Evolutionary conservation across 2,888 invertebrate species (phyloP).

Genomic region (Chloromyia formosa): DNA sequence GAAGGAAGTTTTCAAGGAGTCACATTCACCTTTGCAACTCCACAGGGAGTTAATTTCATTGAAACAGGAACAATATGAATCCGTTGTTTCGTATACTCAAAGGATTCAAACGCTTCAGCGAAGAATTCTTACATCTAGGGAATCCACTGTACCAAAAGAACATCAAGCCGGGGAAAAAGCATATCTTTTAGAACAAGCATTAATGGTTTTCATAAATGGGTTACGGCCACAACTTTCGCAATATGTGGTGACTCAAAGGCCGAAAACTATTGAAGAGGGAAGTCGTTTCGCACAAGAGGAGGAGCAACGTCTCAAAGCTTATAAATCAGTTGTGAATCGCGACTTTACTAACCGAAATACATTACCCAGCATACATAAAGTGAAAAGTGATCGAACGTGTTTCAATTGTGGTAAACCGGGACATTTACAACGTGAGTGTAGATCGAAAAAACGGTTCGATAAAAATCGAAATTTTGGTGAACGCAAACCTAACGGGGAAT

Average conservation of each 20-base stretch:
- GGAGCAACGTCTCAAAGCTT: slow-evolving; percentile 28
- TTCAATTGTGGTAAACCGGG: neutral
- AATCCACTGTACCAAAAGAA: too few relatives aligned
- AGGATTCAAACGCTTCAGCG: neutral
- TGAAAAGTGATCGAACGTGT: neutral
- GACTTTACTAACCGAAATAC: neutral
- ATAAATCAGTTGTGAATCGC: too few relatives aligned
- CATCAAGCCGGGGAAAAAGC: too few relatives aligned
- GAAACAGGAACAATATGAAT: neutral
- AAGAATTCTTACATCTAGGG: neutral
- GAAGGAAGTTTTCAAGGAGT: neutral
- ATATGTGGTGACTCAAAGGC: slow-evolving; percentile 40
- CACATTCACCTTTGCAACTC: neutral
- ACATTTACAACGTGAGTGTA: neutral
- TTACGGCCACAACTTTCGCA: too few relatives aligned
- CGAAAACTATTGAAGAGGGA: slow-evolving; percentile 37
- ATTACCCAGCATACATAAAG: neutral
- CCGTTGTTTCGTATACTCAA: neutral
- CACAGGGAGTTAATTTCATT: neutral
- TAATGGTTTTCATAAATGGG: too few relatives aligned
- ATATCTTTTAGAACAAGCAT: neutral
- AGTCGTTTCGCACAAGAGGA: slow-evolving; percentile 42
- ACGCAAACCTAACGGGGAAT: too few relatives aligned
- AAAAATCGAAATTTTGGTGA: too few relatives aligned
- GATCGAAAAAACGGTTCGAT: neutral